Conservation (phyloP, 2,888 invertebrate genomes). For the Salticus scenicus region DNA sequence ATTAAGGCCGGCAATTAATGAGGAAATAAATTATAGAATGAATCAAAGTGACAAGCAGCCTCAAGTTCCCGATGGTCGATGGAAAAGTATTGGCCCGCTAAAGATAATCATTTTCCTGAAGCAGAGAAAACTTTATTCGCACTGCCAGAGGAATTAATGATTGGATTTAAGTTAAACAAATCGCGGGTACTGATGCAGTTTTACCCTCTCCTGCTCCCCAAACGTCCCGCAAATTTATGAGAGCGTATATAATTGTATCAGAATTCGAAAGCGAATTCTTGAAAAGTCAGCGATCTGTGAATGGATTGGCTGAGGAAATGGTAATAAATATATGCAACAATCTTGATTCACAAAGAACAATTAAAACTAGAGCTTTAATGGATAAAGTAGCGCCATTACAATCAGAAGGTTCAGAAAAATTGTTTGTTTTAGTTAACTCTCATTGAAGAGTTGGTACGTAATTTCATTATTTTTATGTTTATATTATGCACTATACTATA, state of each 20-base stretch:
- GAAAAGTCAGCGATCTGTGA: constrained; percentile 55
- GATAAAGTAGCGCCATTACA: neutral
- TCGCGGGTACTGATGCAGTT: constrained; percentile 51
- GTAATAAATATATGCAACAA: constrained; percentile 19
- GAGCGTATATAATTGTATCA: constrained; percentile 64
- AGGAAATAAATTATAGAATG: constrained; percentile 69
- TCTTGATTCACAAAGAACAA: constrained; percentile 46
- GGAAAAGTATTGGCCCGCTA: constrained; percentile 54
- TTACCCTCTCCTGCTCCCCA: constrained; percentile 14
- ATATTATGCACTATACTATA: no score
- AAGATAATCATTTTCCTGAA: constrained; percentile 67
- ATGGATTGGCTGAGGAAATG: constrained; percentile 55
- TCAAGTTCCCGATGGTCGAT: constrained; percentile 53
- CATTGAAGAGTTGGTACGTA: no score
- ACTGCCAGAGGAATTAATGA: constrained; percentile 60
- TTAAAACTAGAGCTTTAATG: constrained; percentile 19
- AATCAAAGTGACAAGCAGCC: constrained; percentile 68
- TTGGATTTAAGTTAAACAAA: constrained; percentile 67
- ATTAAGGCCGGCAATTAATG: constrained; percentile 69
- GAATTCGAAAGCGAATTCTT: constrained; percentile 62
- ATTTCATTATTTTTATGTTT: no score
- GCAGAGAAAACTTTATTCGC: constrained; percentile 65
- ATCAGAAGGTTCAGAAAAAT: no score
- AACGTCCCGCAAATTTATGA: constrained; percentile 39
- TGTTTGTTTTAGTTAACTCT: no score